phyloP scores from a whole-genome alignment of 2,113 vertebrate genomes.

The Camelus dromedarius region DNA sequence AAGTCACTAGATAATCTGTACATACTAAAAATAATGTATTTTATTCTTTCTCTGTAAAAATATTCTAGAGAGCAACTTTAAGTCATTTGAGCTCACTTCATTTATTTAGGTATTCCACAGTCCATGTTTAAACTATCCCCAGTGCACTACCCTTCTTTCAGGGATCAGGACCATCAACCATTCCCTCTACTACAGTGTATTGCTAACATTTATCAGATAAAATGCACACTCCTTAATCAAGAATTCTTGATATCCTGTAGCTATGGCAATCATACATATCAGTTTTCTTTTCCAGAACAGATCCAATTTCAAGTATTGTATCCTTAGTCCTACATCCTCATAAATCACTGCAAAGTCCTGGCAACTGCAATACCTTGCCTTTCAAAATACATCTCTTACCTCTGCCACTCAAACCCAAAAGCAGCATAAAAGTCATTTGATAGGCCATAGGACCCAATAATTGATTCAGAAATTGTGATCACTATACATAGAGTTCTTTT shows the following conservation, averaged over 20 bases:
- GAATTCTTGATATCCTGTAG: not conserved
- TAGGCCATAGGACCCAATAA: not conserved
- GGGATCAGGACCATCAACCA: not conserved
- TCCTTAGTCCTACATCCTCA: not conserved
- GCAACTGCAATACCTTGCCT: not conserved
- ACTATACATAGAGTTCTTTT: not conserved
- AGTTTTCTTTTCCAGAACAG: not conserved
- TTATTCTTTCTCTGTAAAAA: not conserved
- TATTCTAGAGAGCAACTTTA: not conserved
- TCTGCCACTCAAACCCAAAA: not conserved
- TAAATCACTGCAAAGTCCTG: not conserved
- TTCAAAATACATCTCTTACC: not conserved
- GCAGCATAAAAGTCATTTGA: constrained; percentile 19
- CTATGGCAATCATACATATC: not conserved
- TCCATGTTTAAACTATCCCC: not conserved
- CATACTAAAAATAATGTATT: not conserved
- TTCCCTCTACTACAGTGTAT: not conserved
- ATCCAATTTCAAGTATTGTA: constrained; percentile 14
- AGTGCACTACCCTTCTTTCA: not conserved
- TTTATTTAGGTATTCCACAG: not conserved
- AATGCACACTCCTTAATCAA: not conserved
- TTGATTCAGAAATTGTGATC: not conserved
- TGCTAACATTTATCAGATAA: not conserved
- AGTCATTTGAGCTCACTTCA: not conserved
- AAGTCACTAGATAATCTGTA: not conserved